Conservation (phyloP, 1,140 invertebrate species). For the Pogonomyrmex californicus region DNA sequence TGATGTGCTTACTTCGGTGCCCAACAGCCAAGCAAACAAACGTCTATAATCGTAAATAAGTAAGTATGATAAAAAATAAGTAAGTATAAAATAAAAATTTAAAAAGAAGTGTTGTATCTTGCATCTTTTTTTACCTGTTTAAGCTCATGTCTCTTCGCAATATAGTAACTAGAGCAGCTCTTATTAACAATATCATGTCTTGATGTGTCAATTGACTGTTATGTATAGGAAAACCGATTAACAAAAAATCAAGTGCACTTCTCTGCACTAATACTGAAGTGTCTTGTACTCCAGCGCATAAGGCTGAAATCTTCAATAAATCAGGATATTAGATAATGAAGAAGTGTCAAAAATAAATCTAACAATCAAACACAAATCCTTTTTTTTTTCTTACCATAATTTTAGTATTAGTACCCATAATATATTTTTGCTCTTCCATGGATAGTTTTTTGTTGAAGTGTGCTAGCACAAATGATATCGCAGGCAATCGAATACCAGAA, state of each 20-base stretch:
- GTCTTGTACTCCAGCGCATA: constrained; percentile 93
- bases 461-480: constrained; percentile 93
- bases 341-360: constrained; percentile 6
- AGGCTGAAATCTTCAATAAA: constrained; percentile 88
- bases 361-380: constrained; percentile 26
- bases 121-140: constrained; percentile 89
- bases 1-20: constrained; percentile 90
- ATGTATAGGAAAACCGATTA: constrained; percentile 95
- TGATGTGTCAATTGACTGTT: constrained; percentile 91
- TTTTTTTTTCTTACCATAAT: constrained; percentile 90
- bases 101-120: background rate
- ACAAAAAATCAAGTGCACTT: constrained; percentile 94
- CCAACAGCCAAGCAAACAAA: constrained; percentile 94
- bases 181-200: constrained; percentile 93
- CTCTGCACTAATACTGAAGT: constrained; percentile 94
- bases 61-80: constrained; percentile 9
- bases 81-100: constrained; percentile 43
- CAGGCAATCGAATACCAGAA: constrained; percentile 94
- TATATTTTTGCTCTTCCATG: constrained; percentile 94
- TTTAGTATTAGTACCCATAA: constrained; percentile 95
- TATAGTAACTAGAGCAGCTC: constrained; percentile 94
- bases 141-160: constrained; percentile 96
- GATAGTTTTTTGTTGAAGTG: constrained; percentile 94
- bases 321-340: constrained; percentile 20
- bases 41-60: constrained; percentile 88